Conservation (phyloP, 1,140 invertebrate species). For the Achatina immaculata region DNA sequence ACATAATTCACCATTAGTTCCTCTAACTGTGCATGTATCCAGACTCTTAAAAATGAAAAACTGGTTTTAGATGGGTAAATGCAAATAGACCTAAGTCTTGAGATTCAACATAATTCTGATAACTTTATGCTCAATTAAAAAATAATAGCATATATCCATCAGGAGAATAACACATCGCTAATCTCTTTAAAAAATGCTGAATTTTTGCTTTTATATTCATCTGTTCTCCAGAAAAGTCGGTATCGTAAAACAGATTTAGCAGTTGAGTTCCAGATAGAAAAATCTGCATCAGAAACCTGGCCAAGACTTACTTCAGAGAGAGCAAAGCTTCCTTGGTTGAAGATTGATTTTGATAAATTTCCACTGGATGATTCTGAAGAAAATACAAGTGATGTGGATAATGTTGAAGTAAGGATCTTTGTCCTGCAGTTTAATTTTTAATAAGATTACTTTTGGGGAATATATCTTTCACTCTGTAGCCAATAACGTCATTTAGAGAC, state of each 20-base stretch:
- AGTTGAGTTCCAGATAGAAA: conserved; percentile 83
- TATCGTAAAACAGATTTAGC: conserved; percentile 81
- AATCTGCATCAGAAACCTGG: conserved; percentile 82
- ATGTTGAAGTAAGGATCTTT: not conserved
- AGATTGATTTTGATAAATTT: conserved; percentile 91
- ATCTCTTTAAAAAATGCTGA: too few relatives aligned
- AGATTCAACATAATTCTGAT: too few relatives aligned
- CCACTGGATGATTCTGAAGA: conserved; percentile 73
- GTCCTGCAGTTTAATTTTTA: too few relatives aligned
- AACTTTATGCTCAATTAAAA: too few relatives aligned
- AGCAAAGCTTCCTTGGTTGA: conserved; percentile 89
- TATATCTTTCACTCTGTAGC: too few relatives aligned
- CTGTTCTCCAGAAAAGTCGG: conserved; percentile 71
- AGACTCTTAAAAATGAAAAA: not conserved
- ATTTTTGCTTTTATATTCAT: conserved; percentile 10
- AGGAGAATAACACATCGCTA: too few relatives aligned
- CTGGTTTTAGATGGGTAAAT: not conserved
- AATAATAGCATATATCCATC: too few relatives aligned
- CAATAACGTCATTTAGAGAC: too few relatives aligned
- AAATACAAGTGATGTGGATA: not conserved
- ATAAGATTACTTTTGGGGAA: too few relatives aligned
- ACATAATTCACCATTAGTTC: too few relatives aligned
- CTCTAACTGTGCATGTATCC: too few relatives aligned
- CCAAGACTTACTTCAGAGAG: conserved; percentile 82
- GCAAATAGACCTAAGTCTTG: not conserved